phyloP scores from a whole-genome alignment of 2,113 vertebrate species.

The Amphiprion percula region DNA sequence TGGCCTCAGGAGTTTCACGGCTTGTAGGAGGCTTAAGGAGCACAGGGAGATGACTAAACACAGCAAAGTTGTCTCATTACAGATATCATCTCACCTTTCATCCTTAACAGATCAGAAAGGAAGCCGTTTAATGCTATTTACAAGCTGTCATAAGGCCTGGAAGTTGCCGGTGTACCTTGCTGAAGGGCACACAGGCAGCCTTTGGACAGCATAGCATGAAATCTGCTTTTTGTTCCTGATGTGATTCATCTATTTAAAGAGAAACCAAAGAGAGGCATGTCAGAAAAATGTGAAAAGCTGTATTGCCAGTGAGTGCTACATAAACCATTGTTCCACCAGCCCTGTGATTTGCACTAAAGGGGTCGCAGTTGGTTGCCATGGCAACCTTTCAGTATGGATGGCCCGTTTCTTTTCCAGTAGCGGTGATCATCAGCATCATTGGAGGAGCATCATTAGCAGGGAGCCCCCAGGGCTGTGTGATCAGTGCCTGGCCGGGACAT shows the following conservation, averaged over 20 bases:
- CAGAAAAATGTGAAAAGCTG: slow-evolving; percentile 9
- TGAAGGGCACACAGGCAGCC: not conserved
- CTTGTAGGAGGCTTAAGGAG: slow-evolving; percentile 34
- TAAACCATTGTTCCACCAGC: slow-evolving; percentile 64
- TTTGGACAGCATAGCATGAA: not conserved
- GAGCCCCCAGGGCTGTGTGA: slow-evolving; percentile 60
- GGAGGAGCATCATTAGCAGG: slow-evolving; percentile 67
- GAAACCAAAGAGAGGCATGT: not conserved
- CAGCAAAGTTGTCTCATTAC: slow-evolving; percentile 12
- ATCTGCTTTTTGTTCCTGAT: not conserved
- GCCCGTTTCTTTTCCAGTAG: slow-evolving; percentile 63
- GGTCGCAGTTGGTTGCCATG: slow-evolving; percentile 69
- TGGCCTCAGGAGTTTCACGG: slow-evolving; percentile 32
- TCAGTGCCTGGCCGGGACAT: slow-evolving; percentile 54
- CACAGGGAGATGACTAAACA: slow-evolving; percentile 30
- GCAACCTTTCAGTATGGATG: slow-evolving; percentile 70
- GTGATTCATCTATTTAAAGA: slow-evolving; percentile 9
- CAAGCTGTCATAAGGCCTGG: not conserved
- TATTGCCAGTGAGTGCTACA: slow-evolving; percentile 34
- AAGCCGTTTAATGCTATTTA: not conserved
- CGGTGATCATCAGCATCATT: slow-evolving; percentile 68
- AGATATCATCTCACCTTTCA: slow-evolving; percentile 19
- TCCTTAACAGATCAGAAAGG: not conserved
- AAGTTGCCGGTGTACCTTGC: not conserved
- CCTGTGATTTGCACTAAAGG: slow-evolving; percentile 62